Evolutionary conservation across 2,797 vertebrate genomes (phyloP), one percentile per base, ranked within the genome.

Genomic region (Bufotes viridis): DNA sequence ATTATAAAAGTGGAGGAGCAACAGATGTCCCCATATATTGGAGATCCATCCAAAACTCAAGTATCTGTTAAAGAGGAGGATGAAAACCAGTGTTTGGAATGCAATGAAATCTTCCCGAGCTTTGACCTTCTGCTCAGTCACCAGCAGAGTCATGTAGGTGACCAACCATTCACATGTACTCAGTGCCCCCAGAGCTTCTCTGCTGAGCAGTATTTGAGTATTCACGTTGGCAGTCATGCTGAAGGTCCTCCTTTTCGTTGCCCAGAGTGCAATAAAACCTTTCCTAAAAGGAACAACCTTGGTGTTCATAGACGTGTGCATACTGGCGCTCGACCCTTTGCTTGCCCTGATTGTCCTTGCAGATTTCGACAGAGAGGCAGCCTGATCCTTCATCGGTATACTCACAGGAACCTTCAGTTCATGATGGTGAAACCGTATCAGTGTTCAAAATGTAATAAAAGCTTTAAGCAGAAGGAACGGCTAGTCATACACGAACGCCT

Each of bases 181-280:
- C 75, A 80, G 15, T 88, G 87, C 65, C 87, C 87, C 3, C 82
- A 88, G 7, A 57, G 65, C 18, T 88, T 88, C 63, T 79, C 74
- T 13, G 85, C 22, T 2, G 67, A 72, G 22, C 55, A 78, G 34
- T 69, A 51, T 65, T 42, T 89, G 63, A 67, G 49, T 51, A 34
- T 49, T 42, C 88, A 89, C 42, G 0, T 14, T 12, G 13, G 29
- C 0, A 12, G 20, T 2, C 88, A 89, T 7, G 22, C 51, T 14
- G 75, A 60, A 15, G 72, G 29, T 0, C 80, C 80, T 6, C 88
- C 85, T 14, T 79, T 79, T 22, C 61, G 34, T 1, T 89, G 88
- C 75, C 79, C 55, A 14, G 88, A 89, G 26, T 89, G 88, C 55
- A 81, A 78, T 75, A 89, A 89, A 29, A 67, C 72, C 26, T 89